phyloP scores from a whole-genome alignment of 2,797 vertebrate species.

The Ispidina picta region DNA sequence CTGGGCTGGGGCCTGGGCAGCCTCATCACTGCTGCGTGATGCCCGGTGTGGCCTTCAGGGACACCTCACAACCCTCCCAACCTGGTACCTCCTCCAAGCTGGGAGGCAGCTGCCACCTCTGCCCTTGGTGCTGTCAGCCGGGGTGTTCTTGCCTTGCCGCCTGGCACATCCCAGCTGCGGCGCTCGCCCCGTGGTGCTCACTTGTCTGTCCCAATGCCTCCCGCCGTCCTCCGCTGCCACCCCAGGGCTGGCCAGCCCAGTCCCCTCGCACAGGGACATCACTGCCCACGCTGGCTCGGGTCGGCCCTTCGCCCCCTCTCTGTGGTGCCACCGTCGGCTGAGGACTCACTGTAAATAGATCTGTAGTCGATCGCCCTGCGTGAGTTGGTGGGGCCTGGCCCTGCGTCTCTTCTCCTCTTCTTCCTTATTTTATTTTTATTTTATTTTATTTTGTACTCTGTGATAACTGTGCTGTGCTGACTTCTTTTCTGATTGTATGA shows the following conservation, averaged over 20 bases:
- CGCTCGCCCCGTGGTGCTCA: conserved; percentile 28
- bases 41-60: background rate
- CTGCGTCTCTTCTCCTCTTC: background rate
- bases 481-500: conserved; percentile 71
- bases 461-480: conserved; percentile 72
- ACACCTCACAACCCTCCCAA: background rate
- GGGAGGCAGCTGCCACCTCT: background rate
- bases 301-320: conserved; percentile 16
- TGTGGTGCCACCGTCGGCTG: background rate
- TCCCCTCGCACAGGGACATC: background rate
- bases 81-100: background rate
- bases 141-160: background rate
- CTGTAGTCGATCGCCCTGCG: conserved; percentile 19
- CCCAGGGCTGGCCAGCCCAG: background rate
- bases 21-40: rapidly evolving
- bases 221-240: background rate
- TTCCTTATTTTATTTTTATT: background rate
- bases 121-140: conserved; percentile 49
- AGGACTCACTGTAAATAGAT: conserved; percentile 70
- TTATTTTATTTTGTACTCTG: conserved; percentile 52
- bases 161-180: background rate
- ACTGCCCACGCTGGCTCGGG: conserved; percentile 22
- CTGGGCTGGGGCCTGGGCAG: background rate
- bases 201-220: background rate
- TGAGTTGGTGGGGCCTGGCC: conserved; percentile 35